Percentiles rank a stretch among this genome's conserved stretches.
Evolutionary conservation across 1,140 invertebrate genomes (phyloP).

Genomic region (Nylanderia fulva): DNA sequence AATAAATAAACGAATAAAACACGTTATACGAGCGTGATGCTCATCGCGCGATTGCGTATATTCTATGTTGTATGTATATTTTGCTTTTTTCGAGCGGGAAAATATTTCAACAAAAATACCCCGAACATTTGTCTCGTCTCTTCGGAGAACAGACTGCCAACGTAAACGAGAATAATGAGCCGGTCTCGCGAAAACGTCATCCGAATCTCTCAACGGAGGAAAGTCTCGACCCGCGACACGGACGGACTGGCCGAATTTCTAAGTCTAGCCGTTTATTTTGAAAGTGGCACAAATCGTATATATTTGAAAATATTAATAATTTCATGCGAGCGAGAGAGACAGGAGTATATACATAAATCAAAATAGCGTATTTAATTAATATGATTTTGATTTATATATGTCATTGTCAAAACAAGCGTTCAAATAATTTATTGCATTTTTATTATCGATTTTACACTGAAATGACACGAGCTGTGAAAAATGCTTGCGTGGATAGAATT

Average conservation of each 20-base stretch:
- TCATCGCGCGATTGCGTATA: neutral
- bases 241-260: conserved; percentile 19
- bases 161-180: conserved; percentile 33
- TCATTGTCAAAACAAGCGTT: neutral
- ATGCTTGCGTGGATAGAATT: neutral
- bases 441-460: neutral
- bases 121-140: conserved; percentile 5
- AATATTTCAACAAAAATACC: conserved; percentile 25
- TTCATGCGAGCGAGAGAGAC: neutral
- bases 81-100: conserved; percentile 6
- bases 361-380: neutral
- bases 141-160: neutral
- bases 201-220: neutral
- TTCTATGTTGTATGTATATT: neutral
- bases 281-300: conserved; percentile 9
- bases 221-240: neutral
- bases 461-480: neutral
- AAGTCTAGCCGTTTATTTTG: conserved; percentile 49
- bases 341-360: neutral
- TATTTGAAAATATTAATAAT: neutral
- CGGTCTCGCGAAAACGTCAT: conserved; percentile 13
- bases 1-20: neutral
- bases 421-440: neutral
- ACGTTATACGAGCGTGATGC: neutral
- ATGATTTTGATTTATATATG: neutral